Evolutionary conservation across 2,888 invertebrate species (phyloP).

Genomic region (Arctia plantaginis): DNA sequence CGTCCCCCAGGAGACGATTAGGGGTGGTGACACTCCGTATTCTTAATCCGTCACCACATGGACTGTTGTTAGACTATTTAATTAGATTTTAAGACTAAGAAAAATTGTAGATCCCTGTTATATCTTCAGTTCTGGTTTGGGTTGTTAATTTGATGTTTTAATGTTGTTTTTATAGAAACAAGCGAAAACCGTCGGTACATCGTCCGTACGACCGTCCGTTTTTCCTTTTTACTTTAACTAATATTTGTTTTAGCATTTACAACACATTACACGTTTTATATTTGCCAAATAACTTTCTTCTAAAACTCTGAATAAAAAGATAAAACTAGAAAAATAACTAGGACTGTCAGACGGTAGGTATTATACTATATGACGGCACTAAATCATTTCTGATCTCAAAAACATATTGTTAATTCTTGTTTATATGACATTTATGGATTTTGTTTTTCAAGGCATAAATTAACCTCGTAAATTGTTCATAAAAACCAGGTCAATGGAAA

Average conservation of each 20-base stretch:
- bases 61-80: no score
- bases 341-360: background rate
- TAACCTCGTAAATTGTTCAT: constrained; percentile 6
- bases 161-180: background rate
- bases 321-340: background rate
- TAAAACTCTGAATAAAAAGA: background rate
- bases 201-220: no score
- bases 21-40: no score
- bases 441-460: background rate
- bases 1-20: no score
- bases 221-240: background rate
- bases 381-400: background rate
- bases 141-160: background rate
- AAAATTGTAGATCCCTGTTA: no score
- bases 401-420: background rate
- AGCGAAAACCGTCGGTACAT: no score
- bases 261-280: no score
- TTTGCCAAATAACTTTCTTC: no score
- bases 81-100: no score
- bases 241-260: no score
- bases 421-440: background rate
- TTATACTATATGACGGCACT: background rate
- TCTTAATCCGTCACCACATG: no score
- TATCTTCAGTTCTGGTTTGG: no score
- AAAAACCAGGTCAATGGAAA: constrained; percentile 15